These are phyloP conservation scores for Galemys pyrenaicus DNA, from an alignment of 2,113 vertebrate species.

Conservation along the genomic window DNA sequence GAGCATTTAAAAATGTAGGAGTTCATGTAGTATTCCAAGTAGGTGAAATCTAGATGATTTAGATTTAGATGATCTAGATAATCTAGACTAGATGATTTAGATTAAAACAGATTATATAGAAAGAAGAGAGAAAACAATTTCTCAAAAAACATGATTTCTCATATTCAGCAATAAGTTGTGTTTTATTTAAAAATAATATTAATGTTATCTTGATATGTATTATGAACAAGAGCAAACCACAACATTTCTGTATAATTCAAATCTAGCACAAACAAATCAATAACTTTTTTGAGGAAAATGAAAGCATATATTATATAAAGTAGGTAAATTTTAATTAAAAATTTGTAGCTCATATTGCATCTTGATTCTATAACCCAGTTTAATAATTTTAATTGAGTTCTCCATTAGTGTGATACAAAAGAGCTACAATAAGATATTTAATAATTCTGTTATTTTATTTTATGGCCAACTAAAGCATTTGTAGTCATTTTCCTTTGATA, in stretches of 20 bases:
- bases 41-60: neutral
- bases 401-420: constrained; percentile 12
- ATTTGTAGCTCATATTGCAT: neutral
- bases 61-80: too few species aligned
- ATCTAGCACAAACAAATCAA: neutral
- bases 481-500: constrained; percentile 5
- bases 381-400: constrained; percentile 18
- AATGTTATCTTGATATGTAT: neutral
- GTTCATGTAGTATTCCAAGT: neutral
- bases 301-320: constrained; percentile 29
- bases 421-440: neutral
- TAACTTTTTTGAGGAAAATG: constrained; percentile 24
- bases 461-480: neutral
- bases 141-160: neutral
- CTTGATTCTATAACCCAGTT: constrained; percentile 10
- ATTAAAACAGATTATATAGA: neutral
- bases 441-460: neutral
- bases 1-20: constrained; percentile 18
- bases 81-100: too few species aligned
- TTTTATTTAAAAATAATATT: constrained; percentile 49
- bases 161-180: neutral
- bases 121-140: neutral
- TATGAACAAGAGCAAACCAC: constrained; percentile 11
- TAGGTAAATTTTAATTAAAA: constrained; percentile 24
- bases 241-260: neutral